Evolutionary conservation across 2,797 vertebrate species (phyloP).

Genomic region (Aphelocoma californica): DNA sequence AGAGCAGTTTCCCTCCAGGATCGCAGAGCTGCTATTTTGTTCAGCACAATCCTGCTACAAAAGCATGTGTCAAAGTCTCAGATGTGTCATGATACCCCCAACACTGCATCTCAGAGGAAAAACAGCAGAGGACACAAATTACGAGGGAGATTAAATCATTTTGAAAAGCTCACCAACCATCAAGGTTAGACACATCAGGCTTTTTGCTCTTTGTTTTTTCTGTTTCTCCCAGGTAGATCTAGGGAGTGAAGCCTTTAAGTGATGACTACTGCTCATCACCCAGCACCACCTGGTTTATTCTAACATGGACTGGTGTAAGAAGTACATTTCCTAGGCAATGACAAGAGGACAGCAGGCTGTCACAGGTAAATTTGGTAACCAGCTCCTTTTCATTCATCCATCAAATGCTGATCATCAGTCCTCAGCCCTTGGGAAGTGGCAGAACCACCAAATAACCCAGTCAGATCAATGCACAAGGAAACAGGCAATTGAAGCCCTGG

Average conservation of each 20-base stretch:
- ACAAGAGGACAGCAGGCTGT: neutral
- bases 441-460: neutral
- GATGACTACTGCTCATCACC: neutral
- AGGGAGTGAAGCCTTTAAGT: neutral
- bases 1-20: neutral
- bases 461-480: neutral
- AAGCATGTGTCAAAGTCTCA: neutral
- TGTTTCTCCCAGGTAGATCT: neutral
- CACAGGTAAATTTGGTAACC: neutral
- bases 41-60: neutral
- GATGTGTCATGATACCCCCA: rapidly evolving
- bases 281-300: neutral
- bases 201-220: neutral
- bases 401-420: neutral
- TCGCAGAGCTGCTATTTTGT: neutral
- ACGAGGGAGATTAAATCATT: neutral
- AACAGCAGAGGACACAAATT: neutral
- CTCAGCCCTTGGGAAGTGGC: neutral
- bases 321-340: neutral
- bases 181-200: rapidly evolving
- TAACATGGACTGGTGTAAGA: neutral
- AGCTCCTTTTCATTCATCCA: neutral
- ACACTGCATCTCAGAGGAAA: neutral
- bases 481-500: neutral
- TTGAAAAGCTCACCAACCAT: neutral